A percentile compares a stretch with the other conserved stretches of the same genome.
These are phyloP conservation scores for Fratercula arctica DNA, from an alignment of 2,797 vertebrate genomes.

Conservation along the genomic window DNA sequence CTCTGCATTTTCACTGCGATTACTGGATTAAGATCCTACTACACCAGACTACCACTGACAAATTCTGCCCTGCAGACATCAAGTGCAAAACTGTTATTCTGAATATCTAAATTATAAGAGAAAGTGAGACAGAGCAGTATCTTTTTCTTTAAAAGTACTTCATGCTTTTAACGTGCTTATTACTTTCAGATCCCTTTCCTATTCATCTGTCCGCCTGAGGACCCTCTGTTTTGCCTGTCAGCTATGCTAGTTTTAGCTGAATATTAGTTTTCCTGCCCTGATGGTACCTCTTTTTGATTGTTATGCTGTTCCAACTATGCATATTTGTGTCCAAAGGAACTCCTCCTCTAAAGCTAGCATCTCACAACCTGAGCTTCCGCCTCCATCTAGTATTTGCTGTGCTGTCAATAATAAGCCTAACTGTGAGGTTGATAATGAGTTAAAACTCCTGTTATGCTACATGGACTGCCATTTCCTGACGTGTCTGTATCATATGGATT, in stretches of 20 bases:
- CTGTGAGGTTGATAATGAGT: background rate
- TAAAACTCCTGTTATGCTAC: background rate
- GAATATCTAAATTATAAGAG: background rate
- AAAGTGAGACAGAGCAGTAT: background rate
- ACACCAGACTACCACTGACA: background rate
- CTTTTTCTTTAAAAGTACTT: background rate
- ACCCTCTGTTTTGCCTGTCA: background rate
- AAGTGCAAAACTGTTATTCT: background rate
- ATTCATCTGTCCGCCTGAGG: background rate
- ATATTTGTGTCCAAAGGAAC: background rate
- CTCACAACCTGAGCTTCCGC: background rate
- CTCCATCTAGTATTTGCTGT: background rate
- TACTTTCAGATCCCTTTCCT: background rate
- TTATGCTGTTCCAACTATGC: background rate
- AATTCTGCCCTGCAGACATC: background rate
- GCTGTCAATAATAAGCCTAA: background rate
- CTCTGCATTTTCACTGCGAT: background rate
- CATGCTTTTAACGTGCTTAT: background rate
- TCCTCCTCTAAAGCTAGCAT: background rate
- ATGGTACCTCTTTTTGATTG: background rate
- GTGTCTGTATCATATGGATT: rapidly evolving
- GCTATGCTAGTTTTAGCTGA: background rate
- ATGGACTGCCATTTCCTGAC: background rate
- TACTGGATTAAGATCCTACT: background rate
- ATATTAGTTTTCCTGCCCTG: background rate